Base-by-base conservation (phyloP, 2,888 invertebrate genomes). In the Hirtodrosophila trivittata region DNA sequence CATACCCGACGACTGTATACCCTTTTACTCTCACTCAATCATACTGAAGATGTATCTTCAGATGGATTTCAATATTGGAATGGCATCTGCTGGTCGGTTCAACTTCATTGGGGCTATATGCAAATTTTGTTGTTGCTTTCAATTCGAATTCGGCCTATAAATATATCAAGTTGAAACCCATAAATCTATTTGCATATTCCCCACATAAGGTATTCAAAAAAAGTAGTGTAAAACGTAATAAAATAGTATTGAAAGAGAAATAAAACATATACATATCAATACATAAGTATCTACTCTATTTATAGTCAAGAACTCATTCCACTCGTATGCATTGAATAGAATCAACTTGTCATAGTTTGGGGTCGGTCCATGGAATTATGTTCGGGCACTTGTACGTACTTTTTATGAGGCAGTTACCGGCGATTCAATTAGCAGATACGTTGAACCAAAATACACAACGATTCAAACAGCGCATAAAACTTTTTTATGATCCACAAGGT, bases 371-470 rank as follows among this genome's bases (percentile, higher is more conserved):
- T 33, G 25, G 47, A 41, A 47, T 55, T 41, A 41, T 49, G 56
- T 46, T 42, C 14, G 12, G 39, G 51, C 39, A 49, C 45, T 66
- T 56, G 55, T 49, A 14, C 32, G 16, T 21, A 30, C 35, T 21
- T 38, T 60, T 52, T 35, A 39, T 39, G 41, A 57, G 45, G 45
- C 43, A 32, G 33, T 39, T 33, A 56, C 42, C 43, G 51, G 46
- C 69, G 66, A 75, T 75, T 75, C 75, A 75, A 75, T 75, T 75
- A 75, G 63, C 52, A 73, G 77, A 75, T 73, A 75, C 35, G 52
- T 45, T 39, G 14, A 50, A 56, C 46, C 12, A 33, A 65, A 71
- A 39, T 52, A 37, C 64, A n/a, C 49, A 52, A 12, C 37, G 39
- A 43, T 42, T 12, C 39, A 9, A 39, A 42, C 33, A 38, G 42